Conservation (phyloP, 1,140 invertebrate genomes). For the Sinella curviseta region DNA sequence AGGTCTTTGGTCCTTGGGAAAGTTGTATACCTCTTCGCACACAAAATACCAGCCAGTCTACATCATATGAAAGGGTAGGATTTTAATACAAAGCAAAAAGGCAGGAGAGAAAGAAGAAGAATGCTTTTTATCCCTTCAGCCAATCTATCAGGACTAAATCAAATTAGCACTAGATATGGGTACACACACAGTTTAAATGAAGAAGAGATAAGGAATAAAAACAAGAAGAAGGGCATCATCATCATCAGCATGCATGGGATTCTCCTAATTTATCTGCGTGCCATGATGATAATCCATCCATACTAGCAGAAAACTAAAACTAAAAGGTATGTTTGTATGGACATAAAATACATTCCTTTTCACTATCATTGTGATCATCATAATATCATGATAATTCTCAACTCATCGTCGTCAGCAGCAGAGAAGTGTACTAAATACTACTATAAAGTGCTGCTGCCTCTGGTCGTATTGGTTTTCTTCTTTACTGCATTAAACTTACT, state of each 20-base stretch:
- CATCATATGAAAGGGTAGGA: too few relatives aligned
- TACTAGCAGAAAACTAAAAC: neutral
- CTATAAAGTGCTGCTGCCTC: too few relatives aligned
- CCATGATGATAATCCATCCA: neutral
- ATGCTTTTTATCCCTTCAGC: slow-evolving; percentile 1
- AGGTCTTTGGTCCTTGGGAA: slow-evolving; percentile 13
- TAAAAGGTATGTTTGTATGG: too few relatives aligned
- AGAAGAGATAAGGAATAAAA: slow-evolving; percentile 16
- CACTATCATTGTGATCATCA: neutral
- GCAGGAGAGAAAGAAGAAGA: too few relatives aligned
- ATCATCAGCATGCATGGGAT: too few relatives aligned
- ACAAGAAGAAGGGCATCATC: too few relatives aligned
- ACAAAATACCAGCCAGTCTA: too few relatives aligned
- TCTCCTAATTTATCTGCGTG: neutral
- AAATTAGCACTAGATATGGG: slow-evolving; percentile 21
- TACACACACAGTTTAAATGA: slow-evolving; percentile 13
- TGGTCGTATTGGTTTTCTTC: too few relatives aligned
- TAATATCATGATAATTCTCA: neutral
- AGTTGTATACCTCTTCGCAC: too few relatives aligned
- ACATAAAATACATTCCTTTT: neutral
- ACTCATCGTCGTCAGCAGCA: too few relatives aligned
- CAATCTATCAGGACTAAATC: slow-evolving; percentile 21
- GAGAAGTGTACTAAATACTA: too few relatives aligned
- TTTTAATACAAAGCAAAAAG: neutral
- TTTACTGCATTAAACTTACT: too few relatives aligned